These are phyloP conservation scores for Rhingia campestris DNA, from an alignment of 2,888 invertebrate genomes.

Conservation along the genomic window DNA sequence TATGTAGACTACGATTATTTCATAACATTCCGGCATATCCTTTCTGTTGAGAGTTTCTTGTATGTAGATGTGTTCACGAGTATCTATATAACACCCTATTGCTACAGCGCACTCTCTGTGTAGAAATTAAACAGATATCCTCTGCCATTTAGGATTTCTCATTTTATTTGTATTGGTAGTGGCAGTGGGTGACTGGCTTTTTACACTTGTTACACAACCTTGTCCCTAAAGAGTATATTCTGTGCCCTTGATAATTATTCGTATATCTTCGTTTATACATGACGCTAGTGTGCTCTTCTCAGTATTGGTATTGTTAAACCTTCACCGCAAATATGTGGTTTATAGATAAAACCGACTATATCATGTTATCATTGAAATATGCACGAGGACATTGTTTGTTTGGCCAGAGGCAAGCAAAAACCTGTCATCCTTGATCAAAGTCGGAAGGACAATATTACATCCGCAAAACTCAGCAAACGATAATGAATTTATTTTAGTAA, in stretches of 20 bases:
- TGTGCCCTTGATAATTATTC: slow-evolving; percentile 52
- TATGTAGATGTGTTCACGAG: not conserved
- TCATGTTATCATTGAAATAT: slow-evolving; percentile 65
- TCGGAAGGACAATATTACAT: slow-evolving; percentile 45
- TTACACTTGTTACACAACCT: slow-evolving; percentile 34
- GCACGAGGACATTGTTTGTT: slow-evolving; percentile 47
- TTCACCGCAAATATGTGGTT: slow-evolving; percentile 36
- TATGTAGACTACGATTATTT: slow-evolving; percentile 28
- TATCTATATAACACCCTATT: slow-evolving; percentile 17
- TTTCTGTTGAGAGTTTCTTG: not conserved
- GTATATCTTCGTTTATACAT: slow-evolving; percentile 25
- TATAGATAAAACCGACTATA: slow-evolving; percentile 45
- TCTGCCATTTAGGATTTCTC: slow-evolving; percentile 31
- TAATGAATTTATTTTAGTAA: slow-evolving; percentile 46
- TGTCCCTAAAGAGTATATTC: slow-evolving; percentile 15
- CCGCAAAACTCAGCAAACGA: slow-evolving; percentile 19
- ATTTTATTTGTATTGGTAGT: slow-evolving; percentile 31
- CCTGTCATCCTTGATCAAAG: slow-evolving; percentile 61
- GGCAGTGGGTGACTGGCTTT: slow-evolving; percentile 12
- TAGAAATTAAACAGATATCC: slow-evolving; percentile 33
- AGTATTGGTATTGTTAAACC: slow-evolving; percentile 53
- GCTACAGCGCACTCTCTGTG: slow-evolving; percentile 67
- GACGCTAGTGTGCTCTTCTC: not conserved
- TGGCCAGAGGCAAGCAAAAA: slow-evolving; percentile 31
- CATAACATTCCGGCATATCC: slow-evolving; percentile 30